Percentiles rank a stretch among this genome's conserved stretches.
Evolutionary conservation across 1,140 invertebrate genomes (phyloP).

Genomic region (Plectrocnemia conspersa): DNA sequence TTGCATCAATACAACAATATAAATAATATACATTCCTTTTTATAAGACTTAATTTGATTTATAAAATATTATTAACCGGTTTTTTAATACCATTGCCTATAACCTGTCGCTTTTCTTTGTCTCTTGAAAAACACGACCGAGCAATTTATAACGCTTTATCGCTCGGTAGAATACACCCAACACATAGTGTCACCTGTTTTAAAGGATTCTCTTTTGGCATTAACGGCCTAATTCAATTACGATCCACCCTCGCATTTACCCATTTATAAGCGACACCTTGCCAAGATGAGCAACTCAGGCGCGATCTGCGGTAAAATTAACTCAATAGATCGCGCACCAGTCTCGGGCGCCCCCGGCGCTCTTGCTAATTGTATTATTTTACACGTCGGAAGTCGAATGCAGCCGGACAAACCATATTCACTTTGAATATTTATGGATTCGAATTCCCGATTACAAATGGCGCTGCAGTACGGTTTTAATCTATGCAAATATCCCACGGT

Average conservation of each 20-base stretch:
- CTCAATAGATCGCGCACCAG: background rate
- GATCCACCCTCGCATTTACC: too few relatives aligned
- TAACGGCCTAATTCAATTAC: too few relatives aligned
- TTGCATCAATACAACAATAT: too few relatives aligned
- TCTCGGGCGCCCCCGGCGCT: background rate
- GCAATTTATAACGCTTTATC: constrained; percentile 13
- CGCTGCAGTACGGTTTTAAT: constrained; percentile 28
- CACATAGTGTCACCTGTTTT: too few relatives aligned
- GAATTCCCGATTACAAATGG: constrained; percentile 14
- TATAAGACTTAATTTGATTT: too few relatives aligned
- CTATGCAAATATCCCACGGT: constrained; percentile 27
- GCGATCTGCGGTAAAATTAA: background rate
- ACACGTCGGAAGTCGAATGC: background rate
- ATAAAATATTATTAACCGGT: too few relatives aligned
- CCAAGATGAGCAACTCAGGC: too few relatives aligned
- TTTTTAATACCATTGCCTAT: too few relatives aligned
- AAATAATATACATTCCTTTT: too few relatives aligned
- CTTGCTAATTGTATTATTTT: background rate
- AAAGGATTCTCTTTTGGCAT: too few relatives aligned
- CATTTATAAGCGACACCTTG: too few relatives aligned
- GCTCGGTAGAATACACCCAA: too few relatives aligned
- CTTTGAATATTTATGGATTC: constrained; percentile 28
- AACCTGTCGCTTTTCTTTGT: constrained; percentile 11
- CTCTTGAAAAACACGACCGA: background rate
- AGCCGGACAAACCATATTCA: background rate